Base-by-base conservation (phyloP, 2,888 invertebrate species). In the Cyrtodaria siliqua region DNA sequence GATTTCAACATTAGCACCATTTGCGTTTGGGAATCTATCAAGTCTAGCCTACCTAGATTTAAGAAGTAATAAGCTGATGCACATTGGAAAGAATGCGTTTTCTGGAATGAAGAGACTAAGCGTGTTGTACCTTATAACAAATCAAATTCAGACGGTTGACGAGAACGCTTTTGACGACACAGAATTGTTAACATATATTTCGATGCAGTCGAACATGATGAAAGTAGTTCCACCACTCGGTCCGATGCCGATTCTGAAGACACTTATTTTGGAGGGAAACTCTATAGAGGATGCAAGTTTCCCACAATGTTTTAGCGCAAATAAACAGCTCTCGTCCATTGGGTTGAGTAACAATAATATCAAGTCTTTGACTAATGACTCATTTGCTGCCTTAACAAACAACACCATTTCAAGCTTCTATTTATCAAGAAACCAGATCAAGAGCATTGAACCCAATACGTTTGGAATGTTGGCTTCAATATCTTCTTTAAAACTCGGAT, bases 291-390 rank as follows among this genome's bases (percentile, higher is more conserved):
- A 87, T 62, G 86, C 80, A 0, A 86, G 83, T 2, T 87, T 89
- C 60, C 87, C 89, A 9, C 44, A 27, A 2, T 71, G 79, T 9
- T 86, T 70, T 33, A 26, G 14, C 2, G 52, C 55, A 1, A 69
- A 79, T 27, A 80, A 53, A 6, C 26, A 44, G 4, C 62, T 86
- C 0, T 55, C 50, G 16, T 64, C 71, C 12, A 72, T 89, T 18
- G 85, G 81, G 2, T 67, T 88, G 0, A 87, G 86, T 57, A 84
- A 79, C 53, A 88, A 88, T 60, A 57, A 66, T 1, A 83, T 89
- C 6, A 40, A 61, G 26, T 56, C n/a, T 0, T 76, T 89, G 2
- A 67, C 56, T 16, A 79, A 84, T 23, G 38, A 62, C 0, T 82
- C 87, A 0, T 88, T 88, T 68, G 56, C 44, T 20, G 44, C 74